Conservation (phyloP, 2,888 invertebrate genomes). For the Sialis lutaria region DNA sequence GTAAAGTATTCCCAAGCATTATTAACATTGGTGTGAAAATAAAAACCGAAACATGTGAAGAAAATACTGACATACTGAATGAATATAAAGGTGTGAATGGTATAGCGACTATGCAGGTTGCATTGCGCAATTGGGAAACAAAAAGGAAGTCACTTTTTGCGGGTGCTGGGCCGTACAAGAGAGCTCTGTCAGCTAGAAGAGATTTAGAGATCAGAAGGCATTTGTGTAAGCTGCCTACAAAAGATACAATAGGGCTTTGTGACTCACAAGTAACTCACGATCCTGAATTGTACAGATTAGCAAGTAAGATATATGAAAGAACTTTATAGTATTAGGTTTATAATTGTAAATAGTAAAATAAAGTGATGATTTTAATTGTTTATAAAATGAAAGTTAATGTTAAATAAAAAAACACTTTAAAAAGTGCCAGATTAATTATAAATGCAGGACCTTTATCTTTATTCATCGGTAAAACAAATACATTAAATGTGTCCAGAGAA, state of each 20-base stretch:
- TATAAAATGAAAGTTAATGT: too few species aligned
- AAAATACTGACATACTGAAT: slow-evolving; percentile 12
- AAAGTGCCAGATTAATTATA: too few species aligned
- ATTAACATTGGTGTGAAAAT: slow-evolving; percentile 2
- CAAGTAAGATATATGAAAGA: slow-evolving; percentile 21
- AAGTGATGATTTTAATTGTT: too few species aligned
- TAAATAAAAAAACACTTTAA: too few species aligned
- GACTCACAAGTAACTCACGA: slow-evolving; percentile 24
- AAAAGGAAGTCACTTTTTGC: slow-evolving; percentile 44
- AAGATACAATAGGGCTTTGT: slow-evolving; percentile 26
- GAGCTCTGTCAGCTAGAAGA: slow-evolving; percentile 62
- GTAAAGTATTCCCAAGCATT: slow-evolving; percentile 7
- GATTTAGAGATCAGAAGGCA: slow-evolving; percentile 58
- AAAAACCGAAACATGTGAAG: slow-evolving; percentile 1
- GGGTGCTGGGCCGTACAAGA: slow-evolving; percentile 54
- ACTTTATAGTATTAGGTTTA: slow-evolving; percentile 14
- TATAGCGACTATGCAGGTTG: slow-evolving; percentile 41
- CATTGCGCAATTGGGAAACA: slow-evolving; percentile 37
- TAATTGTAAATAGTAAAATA: too few species aligned
- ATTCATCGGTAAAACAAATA: too few species aligned
- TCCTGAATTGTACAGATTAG: slow-evolving; percentile 22
- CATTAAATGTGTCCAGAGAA: too few species aligned
- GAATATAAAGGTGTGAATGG: slow-evolving; percentile 19
- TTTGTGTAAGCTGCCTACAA: slow-evolving; percentile 47
- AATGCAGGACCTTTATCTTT: too few species aligned